These are phyloP conservation scores for Cataglyphis altisquamis DNA, from an alignment of 2,888 invertebrate genomes.

Conservation along the genomic window DNA sequence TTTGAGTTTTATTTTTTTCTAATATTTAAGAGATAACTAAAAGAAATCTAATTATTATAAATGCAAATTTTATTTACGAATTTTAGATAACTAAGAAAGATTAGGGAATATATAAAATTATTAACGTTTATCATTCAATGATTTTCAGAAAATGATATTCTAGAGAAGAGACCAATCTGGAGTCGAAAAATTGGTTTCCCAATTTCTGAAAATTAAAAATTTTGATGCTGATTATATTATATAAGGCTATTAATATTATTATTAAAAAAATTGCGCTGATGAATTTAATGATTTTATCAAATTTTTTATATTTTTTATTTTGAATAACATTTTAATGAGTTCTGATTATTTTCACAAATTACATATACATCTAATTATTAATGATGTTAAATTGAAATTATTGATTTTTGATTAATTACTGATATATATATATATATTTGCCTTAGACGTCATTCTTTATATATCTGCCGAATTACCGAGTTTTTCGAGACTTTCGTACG, in stretches of 20 bases:
- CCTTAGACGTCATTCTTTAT: background rate
- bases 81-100: background rate
- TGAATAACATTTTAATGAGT: background rate
- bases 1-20: background rate
- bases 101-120: background rate
- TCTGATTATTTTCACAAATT: background rate
- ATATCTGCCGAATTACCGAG: background rate
- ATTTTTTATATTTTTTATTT: background rate
- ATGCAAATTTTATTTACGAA: background rate
- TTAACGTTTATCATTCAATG: background rate
- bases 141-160: background rate
- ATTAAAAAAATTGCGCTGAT: background rate
- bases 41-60: background rate
- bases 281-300: background rate
- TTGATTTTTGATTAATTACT: too few relatives aligned
- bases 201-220: background rate
- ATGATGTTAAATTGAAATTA: background rate
- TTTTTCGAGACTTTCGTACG: conserved; percentile 23
- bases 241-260: background rate
- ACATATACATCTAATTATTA: background rate
- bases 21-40: background rate
- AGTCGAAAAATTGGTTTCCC: background rate
- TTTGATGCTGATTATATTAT: background rate
- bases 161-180: background rate
- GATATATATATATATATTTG: background rate